Evolutionary conservation across 2,797 vertebrate species (phyloP), one percentile per base, ranked within the genome.

Genomic region (Oryzias sinensis): DNA sequence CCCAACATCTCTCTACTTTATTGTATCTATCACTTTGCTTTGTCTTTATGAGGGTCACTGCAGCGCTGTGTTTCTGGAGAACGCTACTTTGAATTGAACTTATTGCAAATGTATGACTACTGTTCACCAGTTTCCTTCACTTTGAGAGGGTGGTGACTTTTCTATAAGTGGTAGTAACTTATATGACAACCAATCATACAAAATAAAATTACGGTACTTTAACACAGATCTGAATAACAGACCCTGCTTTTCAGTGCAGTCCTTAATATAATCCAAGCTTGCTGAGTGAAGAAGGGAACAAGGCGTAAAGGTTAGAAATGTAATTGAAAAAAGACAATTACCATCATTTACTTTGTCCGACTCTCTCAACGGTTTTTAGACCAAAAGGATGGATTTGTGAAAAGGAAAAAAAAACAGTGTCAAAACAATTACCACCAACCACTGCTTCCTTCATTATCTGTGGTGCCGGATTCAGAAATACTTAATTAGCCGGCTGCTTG

Each of bases 261-360:
- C 41, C 56, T 65, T 50, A 56, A 46, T 46, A 71, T 56, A 66
- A 61, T n/a, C n/a, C 56, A 62, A 25, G 46, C 22, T 49, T 7
- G 16, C 54, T n/a, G 15, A 71, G 53, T 50, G 65, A 62, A 52
- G 65, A 50, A 54, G 58, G 78, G 83, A 85, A 84, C 27, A 64
- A 24, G 86, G 83, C 82, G 69, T 79, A 78, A 82, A 89, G 91
- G 90, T 90, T 89, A 87, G 87, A 93, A 93, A 93, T 85, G 87
- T 88, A 91, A 93, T 82, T 81, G 85, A 84, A 89, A 85, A 90
- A 86, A 91, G 88, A 85, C 88, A 93, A 94, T 93, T 92, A 92
- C 78, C 74, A 60, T 76, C 82, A 86, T 82, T 89, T 91, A 83
- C 67, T 83, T 85, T 81, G 82, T 85, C 74, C 83, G 91, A 89